A percentile compares a stretch with the other conserved stretches of the same genome.
Evolutionary conservation across 2,113 vertebrate species (phyloP).

Genomic region (Prochilodus magdalenae): DNA sequence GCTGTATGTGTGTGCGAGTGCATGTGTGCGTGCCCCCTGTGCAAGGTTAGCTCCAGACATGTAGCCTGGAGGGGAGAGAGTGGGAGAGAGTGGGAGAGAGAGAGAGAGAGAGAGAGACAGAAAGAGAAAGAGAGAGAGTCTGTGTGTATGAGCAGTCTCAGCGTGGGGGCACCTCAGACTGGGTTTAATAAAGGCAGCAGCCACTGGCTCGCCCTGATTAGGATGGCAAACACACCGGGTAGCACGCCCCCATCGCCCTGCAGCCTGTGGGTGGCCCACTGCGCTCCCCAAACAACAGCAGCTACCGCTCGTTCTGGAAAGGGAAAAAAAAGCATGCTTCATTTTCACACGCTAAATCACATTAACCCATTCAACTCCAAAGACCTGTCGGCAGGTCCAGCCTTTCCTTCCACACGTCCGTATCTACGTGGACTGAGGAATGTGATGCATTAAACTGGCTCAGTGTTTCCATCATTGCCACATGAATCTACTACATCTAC

Average conservation of each 20-base stretch:
- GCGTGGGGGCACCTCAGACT: slow-evolving; percentile 68
- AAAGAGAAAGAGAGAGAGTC: not conserved
- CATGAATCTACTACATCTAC: not conserved
- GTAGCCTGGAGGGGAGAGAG: slow-evolving; percentile 69
- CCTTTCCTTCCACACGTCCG: not conserved
- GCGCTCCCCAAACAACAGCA: slow-evolving; percentile 56
- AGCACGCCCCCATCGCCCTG: slow-evolving; percentile 52
- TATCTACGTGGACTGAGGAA: not conserved
- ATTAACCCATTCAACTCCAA: slow-evolving; percentile 12
- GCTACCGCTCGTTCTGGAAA: slow-evolving; percentile 1
- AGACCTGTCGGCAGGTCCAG: not conserved
- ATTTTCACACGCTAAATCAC: slow-evolving; percentile 35
- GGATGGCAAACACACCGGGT: slow-evolving; percentile 68
- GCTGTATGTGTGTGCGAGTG: slow-evolving; percentile 22
- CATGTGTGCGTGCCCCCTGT: slow-evolving; percentile 25
- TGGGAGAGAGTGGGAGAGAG: not conserved
- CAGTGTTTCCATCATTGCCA: not conserved
- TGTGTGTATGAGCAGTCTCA: slow-evolving; percentile 65
- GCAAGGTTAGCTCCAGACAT: slow-evolving; percentile 67
- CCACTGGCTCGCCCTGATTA: slow-evolving; percentile 74
- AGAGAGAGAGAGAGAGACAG: not conserved
- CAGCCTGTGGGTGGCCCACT: slow-evolving; percentile 66
- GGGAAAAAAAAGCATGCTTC: slow-evolving; percentile 34
- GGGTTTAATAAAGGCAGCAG: slow-evolving; percentile 68
- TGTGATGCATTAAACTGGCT: not conserved